Evolutionary conservation across 2,888 invertebrate species (phyloP).

Genomic region (Bedellia somnulentella): DNA sequence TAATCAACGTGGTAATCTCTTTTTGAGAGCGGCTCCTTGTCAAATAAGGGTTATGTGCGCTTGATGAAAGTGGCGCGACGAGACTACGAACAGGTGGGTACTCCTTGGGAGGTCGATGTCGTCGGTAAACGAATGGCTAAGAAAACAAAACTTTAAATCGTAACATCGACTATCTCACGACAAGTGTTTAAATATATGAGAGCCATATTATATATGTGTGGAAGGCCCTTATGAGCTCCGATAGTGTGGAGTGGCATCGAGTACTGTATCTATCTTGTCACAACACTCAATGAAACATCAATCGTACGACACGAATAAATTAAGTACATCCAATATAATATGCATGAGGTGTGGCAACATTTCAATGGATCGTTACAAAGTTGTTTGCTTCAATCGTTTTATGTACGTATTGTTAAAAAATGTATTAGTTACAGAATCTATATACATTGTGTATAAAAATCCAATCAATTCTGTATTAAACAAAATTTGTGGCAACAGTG

Average conservation of each 20-base stretch:
- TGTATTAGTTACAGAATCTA: too few species aligned
- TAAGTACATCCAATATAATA: constrained; percentile 29
- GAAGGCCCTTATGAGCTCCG: too few species aligned
- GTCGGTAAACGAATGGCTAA: constrained; percentile 34
- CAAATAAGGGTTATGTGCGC: constrained; percentile 24
- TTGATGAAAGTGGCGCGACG: constrained; percentile 18
- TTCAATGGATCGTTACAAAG: constrained; percentile 43
- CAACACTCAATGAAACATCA: constrained; percentile 10
- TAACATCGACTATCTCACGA: too few species aligned
- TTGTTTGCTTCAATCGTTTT: too few species aligned
- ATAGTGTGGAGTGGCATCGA: constrained; percentile 8
- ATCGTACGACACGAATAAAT: constrained; percentile 13
- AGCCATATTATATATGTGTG: too few species aligned
- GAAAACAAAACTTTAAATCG: constrained; percentile 20
- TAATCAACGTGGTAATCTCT: constrained; percentile 26
- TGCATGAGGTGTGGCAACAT: constrained; percentile 22
- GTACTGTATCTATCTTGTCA: constrained; percentile 14
- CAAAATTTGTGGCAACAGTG: too few species aligned
- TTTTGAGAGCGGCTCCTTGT: constrained; percentile 22
- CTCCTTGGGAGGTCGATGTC: constrained; percentile 44
- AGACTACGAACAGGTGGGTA: too few species aligned
- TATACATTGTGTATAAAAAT: too few species aligned
- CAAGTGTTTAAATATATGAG: too few species aligned
- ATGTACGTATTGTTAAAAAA: too few species aligned
- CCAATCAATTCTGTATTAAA: too few species aligned